Evolutionary conservation across 2,888 invertebrate genomes (phyloP).

Genomic region (Ectropis crepuscularia): DNA sequence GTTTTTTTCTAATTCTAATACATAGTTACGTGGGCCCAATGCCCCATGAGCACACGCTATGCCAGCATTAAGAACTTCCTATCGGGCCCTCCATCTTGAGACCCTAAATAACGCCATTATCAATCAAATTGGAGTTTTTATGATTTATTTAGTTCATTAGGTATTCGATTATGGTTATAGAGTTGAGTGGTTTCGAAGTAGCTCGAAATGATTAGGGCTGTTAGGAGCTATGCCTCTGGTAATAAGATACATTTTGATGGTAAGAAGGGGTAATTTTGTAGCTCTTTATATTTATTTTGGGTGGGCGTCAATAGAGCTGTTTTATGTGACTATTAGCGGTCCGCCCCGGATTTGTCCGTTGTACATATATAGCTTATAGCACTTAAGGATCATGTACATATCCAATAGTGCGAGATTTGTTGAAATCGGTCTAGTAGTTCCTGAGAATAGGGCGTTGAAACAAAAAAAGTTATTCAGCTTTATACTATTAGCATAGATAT

Average conservation of each 20-base stretch:
- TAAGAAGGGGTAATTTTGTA: not conserved
- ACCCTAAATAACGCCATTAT: conserved; percentile 37
- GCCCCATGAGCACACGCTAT: conserved; percentile 33
- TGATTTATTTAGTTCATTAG: conserved; percentile 33
- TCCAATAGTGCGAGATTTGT: no score
- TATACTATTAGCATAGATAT: no score
- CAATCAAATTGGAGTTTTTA: conserved; percentile 40
- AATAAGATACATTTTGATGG: not conserved
- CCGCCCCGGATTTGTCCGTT: no score
- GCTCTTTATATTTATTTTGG: not conserved
- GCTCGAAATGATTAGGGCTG: conserved; percentile 4
- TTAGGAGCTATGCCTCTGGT: not conserved
- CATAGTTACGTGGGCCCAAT: conserved; percentile 9
- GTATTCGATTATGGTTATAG: conserved; percentile 27
- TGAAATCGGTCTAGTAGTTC: no score
- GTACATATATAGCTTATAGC: no score
- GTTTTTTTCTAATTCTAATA: not conserved
- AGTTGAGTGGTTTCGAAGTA: conserved; percentile 20
- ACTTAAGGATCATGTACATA: no score
- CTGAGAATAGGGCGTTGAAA: no score
- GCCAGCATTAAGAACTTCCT: conserved; percentile 34
- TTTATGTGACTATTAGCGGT: no score
- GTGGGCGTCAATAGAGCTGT: not conserved
- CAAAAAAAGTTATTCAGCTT: no score
- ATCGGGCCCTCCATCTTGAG: conserved; percentile 31